Evolutionary conservation across 1,140 invertebrate genomes (phyloP), one percentile per base, ranked within the genome.

Genomic region (Drosophila melanica): DNA sequence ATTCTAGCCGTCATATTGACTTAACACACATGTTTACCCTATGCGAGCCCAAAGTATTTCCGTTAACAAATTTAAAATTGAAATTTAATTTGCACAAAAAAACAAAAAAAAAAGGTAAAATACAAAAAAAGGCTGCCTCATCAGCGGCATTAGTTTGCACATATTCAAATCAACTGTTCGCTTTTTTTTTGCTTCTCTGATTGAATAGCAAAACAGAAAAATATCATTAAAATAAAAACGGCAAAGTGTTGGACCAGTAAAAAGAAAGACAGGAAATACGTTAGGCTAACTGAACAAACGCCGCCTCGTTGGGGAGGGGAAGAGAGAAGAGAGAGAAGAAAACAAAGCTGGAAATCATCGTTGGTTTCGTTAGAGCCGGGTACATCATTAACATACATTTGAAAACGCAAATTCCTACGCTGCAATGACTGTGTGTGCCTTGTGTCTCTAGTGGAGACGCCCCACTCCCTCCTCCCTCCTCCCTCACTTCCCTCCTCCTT

Each of bases 321-420:
- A 35, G 9, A 23, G 9, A 11, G 3, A 18, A 12, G 8, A 9
- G 9, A 23, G 9, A 11, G 3, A 18, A 12, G 8, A 9, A n/a
- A n/a, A n/a, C n/a, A 50, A 53, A 67, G 76, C 76, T 82, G 79
- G 68, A 89, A 84, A 89, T 89, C 84, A 86, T 86, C 64, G 59
- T 44, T 42, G 48, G 20, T 35, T 57, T 41, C 54, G 44, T 35
- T 73, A 58, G 20, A 50, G 57, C 65, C 60, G 54, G 54, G 18
- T 44, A 47, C 80, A 89, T 89, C 85, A 89, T 89, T 90, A 89
- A 89, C 84, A 89, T 89, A 89, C 72, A 84, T 89, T 89, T 84
- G 85, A 89, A 82, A 89, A 84, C 77, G 84, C 70, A 89, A 79
- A 87, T 84, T 87, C 69, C 79, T 74, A 42, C 54, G 62, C 33